Evolutionary conservation across 2,113 vertebrate species (phyloP).

Genomic region (Xyrauchen texanus): DNA sequence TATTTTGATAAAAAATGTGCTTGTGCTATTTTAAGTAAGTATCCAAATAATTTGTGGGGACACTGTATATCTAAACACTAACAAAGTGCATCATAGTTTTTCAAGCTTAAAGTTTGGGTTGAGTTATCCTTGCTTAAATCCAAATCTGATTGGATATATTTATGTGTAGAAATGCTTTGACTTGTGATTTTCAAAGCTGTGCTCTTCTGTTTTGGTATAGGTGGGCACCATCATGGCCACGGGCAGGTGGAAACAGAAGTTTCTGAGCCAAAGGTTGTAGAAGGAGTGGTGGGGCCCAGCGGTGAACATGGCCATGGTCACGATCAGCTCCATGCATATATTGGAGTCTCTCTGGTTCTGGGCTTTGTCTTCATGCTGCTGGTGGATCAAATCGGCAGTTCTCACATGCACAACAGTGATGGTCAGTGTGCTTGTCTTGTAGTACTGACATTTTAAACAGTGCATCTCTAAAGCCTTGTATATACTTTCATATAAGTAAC

Average conservation of each 20-base stretch:
- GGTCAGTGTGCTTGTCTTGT: slow-evolving; percentile 67
- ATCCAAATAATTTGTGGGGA: too few species aligned
- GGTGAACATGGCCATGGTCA: slow-evolving; percentile 70
- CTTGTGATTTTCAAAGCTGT: neutral
- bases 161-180: neutral
- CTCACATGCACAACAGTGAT: slow-evolving; percentile 88
- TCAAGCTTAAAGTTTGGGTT: neutral
- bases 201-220: slow-evolving; percentile 60
- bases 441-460: neutral
- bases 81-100: too few species aligned
- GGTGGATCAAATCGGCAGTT: slow-evolving; percentile 95
- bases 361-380: slow-evolving; percentile 99
- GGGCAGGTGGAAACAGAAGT: slow-evolving; percentile 79
- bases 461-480: too few species aligned
- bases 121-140: neutral
- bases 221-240: slow-evolving; percentile 82
- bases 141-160: neutral
- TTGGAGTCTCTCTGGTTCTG: slow-evolving; percentile 91
- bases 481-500: too few species aligned
- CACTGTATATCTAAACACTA: too few species aligned
- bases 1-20: too few species aligned
- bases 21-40: too few species aligned
- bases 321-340: slow-evolving; percentile 88
- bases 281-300: slow-evolving; percentile 46
- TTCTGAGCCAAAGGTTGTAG: slow-evolving; percentile 65